phyloP scores from a whole-genome alignment of 2,113 vertebrate species.

The Castor canadensis region DNA sequence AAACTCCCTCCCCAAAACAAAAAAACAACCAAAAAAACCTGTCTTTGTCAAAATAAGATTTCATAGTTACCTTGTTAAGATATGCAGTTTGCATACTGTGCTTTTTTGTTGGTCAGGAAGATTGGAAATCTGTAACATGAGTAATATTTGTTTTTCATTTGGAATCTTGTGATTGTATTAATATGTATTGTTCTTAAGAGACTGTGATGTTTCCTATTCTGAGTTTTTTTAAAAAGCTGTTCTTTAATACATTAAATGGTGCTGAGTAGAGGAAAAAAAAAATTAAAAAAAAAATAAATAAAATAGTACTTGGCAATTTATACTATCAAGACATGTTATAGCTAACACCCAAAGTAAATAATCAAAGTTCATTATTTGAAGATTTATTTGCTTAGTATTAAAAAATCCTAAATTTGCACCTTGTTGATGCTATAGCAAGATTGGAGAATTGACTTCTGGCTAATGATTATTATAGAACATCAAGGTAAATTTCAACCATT shows the following conservation, averaged over 20 bases:
- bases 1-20: too few species aligned
- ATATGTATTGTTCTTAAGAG: conserved; percentile 36
- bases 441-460: too few species aligned
- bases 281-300: too few species aligned
- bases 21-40: neutral
- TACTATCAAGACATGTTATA: too few species aligned
- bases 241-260: conserved; percentile 50
- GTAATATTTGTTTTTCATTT: neutral
- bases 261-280: conserved; percentile 42
- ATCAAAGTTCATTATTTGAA: too few species aligned
- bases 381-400: too few species aligned
- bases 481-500: too few species aligned
- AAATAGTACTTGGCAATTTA: too few species aligned
- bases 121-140: neutral
- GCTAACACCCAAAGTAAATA: too few species aligned
- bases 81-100: neutral
- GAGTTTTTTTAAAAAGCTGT: neutral
- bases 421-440: too few species aligned
- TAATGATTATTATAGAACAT: too few species aligned
- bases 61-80: neutral
- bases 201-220: conserved; percentile 21
- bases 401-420: too few species aligned
- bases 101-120: conserved; percentile 21
- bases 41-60: neutral
- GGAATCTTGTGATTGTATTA: conserved; percentile 47